Percentiles rank a stretch among this genome's conserved stretches.
phyloP scores from a whole-genome alignment of 1,140 invertebrate genomes.

The Melitaea cinxia region DNA sequence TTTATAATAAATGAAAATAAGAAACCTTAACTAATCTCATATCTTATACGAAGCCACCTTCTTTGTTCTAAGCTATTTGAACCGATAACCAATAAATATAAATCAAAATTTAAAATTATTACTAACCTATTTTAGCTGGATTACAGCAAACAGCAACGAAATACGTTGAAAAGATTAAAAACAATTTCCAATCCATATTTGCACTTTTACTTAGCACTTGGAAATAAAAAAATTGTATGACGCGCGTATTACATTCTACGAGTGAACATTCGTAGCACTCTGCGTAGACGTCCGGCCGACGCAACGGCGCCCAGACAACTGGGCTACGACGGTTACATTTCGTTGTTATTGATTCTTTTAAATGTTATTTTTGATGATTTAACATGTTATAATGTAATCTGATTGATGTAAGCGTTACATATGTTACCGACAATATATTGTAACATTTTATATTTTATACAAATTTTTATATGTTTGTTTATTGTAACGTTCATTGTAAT shows the following conservation, averaged over 20 bases:
- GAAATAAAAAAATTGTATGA: constrained; percentile 31
- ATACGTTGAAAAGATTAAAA: constrained; percentile 35
- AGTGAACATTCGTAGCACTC: constrained; percentile 39
- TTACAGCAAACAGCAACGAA: constrained; percentile 48
- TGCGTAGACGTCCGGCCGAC: constrained; percentile 48
- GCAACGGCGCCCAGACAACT: constrained; percentile 64
- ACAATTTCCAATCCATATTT: constrained; percentile 60
- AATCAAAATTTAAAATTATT: constrained; percentile 17
- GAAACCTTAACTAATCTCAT: background rate
- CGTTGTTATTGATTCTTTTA: constrained; percentile 77
- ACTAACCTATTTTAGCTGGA: constrained; percentile 74
- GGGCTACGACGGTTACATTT: constrained; percentile 53
- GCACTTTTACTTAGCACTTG: constrained; percentile 42
- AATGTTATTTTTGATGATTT: constrained; percentile 78
- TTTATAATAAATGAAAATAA: background rate
- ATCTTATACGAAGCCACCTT: constrained; percentile 3
- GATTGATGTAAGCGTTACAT: constrained; percentile 5
- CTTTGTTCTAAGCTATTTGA: constrained; percentile 27
- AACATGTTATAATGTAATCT: constrained; percentile 46
- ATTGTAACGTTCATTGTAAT: background rate
- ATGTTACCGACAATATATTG: background rate
- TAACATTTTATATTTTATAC: background rate
- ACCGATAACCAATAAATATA: constrained; percentile 22
- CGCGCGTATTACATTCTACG: constrained; percentile 54
- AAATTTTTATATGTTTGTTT: background rate